phyloP scores from a whole-genome alignment of 2,113 vertebrate genomes.

The Agapornis roseicollis region DNA sequence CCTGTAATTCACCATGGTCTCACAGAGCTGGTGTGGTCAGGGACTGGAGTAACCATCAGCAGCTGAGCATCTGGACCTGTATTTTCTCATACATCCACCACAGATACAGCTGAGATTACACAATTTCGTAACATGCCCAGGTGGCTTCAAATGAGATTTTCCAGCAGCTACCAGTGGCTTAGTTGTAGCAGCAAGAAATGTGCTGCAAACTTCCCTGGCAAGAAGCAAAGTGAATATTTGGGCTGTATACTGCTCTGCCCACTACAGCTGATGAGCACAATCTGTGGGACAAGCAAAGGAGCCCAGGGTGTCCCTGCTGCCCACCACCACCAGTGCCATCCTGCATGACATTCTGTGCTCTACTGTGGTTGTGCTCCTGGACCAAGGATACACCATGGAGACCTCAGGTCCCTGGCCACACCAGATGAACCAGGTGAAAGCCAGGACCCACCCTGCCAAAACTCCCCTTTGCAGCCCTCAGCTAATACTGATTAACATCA shows the following conservation, averaged over 20 bases:
- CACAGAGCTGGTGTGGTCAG: not conserved
- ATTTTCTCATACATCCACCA: not conserved
- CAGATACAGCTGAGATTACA: not conserved
- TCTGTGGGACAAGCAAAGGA: not conserved
- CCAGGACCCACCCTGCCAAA: not conserved
- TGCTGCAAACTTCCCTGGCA: not conserved
- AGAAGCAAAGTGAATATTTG: not conserved
- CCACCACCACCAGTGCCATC: not conserved
- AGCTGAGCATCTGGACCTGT: not conserved
- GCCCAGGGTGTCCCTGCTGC: not conserved
- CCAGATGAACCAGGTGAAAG: not conserved
- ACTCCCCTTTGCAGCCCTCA: not conserved
- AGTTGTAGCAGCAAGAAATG: not conserved
- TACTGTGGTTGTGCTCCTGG: accelerated
- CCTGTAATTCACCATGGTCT: not conserved
- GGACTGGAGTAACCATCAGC: not conserved
- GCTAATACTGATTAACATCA: accelerated
- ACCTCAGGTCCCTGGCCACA: accelerated
- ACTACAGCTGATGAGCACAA: accelerated
- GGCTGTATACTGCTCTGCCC: not conserved
- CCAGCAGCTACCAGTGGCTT: not conserved
- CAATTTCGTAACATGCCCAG: not conserved
- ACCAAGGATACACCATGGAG: accelerated
- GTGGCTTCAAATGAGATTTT: not conserved
- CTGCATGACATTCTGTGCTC: accelerated